Evolutionary conservation across 2,888 invertebrate genomes (phyloP), one percentile per base, ranked within the genome.

Genomic region (Trissonchulus sp.): DNA sequence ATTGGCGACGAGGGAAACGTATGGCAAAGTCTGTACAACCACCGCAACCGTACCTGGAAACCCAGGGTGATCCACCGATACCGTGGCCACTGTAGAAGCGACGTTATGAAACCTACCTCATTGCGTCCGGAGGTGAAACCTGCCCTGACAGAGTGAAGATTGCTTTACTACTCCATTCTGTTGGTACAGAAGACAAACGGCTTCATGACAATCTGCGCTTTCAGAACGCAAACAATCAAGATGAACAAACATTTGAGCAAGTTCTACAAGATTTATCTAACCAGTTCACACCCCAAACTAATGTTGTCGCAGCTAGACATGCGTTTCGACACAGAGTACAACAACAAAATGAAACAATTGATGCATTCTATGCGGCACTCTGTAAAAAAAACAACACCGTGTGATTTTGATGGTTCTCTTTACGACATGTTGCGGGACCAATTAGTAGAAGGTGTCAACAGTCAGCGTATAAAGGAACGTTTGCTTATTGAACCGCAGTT

Each of bases 1-100:
- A n/a, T 48, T 48, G 48, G 48, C 48, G 48, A 48, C 48, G 48
- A 48, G 23, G 48, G 48, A n/a, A n/a, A n/a, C n/a, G n/a, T n/a
- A 23, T 48, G 8, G 48, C 23, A 23, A 23, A 48, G 23, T 48
- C 23, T 48, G 8, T 48, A 15, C 48, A 23, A 15, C 48, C 48
- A 8, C 48, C 48, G 23, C 48, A 8, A 15, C 8, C 48, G 8
- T 48, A 15, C 48, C 48, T 48, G 48, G 48, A 48, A 15, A 48
- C 48, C 48, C 48, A 8, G 23, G 48, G 48, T 15, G 48, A 48
- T 15, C 48, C 48, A 8, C 8, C 48, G 48, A 8, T 48, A 15
- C 48, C 48, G 8, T 48, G 48, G 48, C 48, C 8, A 23, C 48
- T 15, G 23, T 48, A 23, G 48, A 23, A 48, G 48, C 48, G 8